Conservation (phyloP, 2,797 vertebrate species). For the Malurus leucopterus region DNA sequence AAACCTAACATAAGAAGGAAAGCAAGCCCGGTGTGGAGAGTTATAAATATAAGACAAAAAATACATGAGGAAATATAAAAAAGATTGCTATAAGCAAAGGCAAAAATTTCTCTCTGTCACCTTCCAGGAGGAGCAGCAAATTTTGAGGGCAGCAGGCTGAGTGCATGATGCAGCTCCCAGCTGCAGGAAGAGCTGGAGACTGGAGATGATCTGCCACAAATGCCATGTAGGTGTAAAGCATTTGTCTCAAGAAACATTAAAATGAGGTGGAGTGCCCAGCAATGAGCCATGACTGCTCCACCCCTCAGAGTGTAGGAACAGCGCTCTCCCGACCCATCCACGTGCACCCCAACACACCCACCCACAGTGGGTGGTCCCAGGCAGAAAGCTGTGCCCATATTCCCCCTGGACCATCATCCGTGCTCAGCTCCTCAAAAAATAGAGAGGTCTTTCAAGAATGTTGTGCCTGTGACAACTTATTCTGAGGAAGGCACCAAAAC, state of each 20-base stretch:
- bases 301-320: background rate
- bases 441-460: background rate
- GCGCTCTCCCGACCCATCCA: rapidly evolving
- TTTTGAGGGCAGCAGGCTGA: background rate
- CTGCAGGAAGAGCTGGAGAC: background rate
- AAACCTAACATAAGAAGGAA: background rate
- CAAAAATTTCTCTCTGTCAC: background rate
- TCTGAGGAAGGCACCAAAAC: background rate
- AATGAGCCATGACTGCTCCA: background rate
- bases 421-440: background rate
- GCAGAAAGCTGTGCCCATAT: background rate
- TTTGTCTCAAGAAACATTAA: background rate
- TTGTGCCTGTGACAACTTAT: background rate
- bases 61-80: background rate
- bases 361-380: background rate
- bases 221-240: background rate
- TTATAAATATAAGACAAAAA: background rate
- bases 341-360: background rate
- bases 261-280: background rate
- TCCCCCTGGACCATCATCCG: background rate
- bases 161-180: background rate
- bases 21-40: background rate
- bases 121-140: background rate
- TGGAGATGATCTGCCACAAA: background rate
- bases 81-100: background rate